Base-by-base conservation (phyloP, 2,113 vertebrate genomes). In the Anarrhichthys ocellatus region DNA sequence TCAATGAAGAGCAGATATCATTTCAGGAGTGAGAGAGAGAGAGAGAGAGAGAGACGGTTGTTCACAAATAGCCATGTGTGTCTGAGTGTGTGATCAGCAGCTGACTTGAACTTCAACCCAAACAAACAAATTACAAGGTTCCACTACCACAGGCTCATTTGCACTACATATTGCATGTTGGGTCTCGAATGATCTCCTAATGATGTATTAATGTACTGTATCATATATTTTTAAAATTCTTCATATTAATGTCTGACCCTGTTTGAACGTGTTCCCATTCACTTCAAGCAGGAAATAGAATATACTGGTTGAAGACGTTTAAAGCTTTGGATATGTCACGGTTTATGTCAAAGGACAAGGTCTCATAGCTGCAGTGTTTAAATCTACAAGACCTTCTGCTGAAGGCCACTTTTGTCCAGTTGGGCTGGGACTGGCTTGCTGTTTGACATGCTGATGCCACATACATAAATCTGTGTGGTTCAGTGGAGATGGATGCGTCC, bases 1-100 rank as follows among this genome's bases (percentile, higher is more conserved):
- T 78, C 58, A 68, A n/a, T 73, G 59, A 73, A 67, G 69, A 82
- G 22, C 59, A 69, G 64, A 73, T 87, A 68, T 76, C 6, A n/a
- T 76, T 66, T 76, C 34, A 72, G 58, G 27, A 74, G 38, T 48
- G 52, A 50, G 36, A 27, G 10, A 27, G 34, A 34, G 34, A 34
- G 34, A 34, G 34, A 34, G 34, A 34, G 34, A 34, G 34, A 42
- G 32, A 44, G n/a, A 76, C n/a, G n/a, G n/a, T n/a, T n/a, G n/a
- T n/a, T n/a, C n/a, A n/a, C n/a, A n/a, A n/a, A n/a, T 1, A 74
- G 20, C 20, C 17, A 8, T 17, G 9, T n/a, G 32, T 2, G 3
- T 7, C 7, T 29, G 10, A 46, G 9, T 46, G 27, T 27, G 4
- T 34, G 9, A 40, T 52, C 56, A 65, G 46, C 38, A 18, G 6